phyloP scores from a whole-genome alignment of 2,113 vertebrate genomes.

The Lutjanus erythropterus region DNA sequence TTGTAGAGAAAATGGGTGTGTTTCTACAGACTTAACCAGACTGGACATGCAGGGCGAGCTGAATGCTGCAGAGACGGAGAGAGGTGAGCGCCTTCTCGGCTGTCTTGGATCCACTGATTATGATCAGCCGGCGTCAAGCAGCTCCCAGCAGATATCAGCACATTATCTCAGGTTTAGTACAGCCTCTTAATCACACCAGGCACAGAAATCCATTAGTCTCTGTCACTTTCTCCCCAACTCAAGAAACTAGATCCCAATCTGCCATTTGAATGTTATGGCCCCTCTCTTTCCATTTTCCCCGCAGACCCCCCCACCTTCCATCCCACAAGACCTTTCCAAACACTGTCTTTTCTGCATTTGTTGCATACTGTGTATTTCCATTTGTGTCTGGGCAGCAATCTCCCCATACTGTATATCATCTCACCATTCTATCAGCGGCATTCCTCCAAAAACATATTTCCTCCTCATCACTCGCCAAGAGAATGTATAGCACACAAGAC shows the following conservation, averaged over 20 bases:
- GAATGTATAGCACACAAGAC: slow-evolving; percentile 42
- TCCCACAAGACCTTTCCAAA: slow-evolving; percentile 49
- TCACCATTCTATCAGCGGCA: slow-evolving; percentile 58
- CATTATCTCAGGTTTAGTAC: slow-evolving; percentile 87
- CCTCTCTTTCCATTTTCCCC: slow-evolving; percentile 76
- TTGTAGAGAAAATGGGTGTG: slow-evolving; percentile 1
- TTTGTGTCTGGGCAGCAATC: slow-evolving; percentile 60
- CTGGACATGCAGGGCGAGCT: slow-evolving; percentile 28
- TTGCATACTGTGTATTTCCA: slow-evolving; percentile 53
- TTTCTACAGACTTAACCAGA: slow-evolving; percentile 37
- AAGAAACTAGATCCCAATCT: slow-evolving; percentile 84
- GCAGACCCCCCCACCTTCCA: too few relatives aligned
- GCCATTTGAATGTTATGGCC: slow-evolving; percentile 80
- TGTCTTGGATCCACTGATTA: slow-evolving; percentile 78
- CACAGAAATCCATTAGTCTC: slow-evolving; percentile 91
- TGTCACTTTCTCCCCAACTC: slow-evolving; percentile 87
- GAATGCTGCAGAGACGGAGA: slow-evolving; percentile 57
- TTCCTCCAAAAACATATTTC: slow-evolving; percentile 56
- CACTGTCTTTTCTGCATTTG: slow-evolving; percentile 52
- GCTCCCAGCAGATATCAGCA: slow-evolving; percentile 89
- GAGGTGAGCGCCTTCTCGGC: slow-evolving; percentile 59
- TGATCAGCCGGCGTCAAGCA: slow-evolving; percentile 83
- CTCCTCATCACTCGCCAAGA: slow-evolving; percentile 40
- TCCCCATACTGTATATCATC: slow-evolving; percentile 38
- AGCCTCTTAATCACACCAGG: slow-evolving; percentile 86